Percentiles rank a stretch among this genome's conserved stretches.
Evolutionary conservation across 1,140 invertebrate species (phyloP).

Genomic region (Mizuhopecten yessoensis): DNA sequence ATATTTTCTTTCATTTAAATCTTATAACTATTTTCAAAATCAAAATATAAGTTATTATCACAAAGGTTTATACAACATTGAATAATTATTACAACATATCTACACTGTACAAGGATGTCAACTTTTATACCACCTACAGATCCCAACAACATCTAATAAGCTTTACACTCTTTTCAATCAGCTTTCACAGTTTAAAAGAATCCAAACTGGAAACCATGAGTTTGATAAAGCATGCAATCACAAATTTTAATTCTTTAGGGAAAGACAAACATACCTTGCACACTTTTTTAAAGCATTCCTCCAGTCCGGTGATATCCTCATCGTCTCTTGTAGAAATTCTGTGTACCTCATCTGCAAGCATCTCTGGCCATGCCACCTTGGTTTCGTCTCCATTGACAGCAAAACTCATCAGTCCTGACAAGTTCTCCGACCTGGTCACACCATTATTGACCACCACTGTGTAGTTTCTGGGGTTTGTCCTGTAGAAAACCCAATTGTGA

Average conservation of each 20-base stretch:
- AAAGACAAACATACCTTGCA: constrained; percentile 68
- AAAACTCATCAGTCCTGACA: constrained; percentile 69
- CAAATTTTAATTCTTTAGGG: not conserved
- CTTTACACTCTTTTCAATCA: too few species aligned
- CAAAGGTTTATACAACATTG: too few species aligned
- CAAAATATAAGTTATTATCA: too few species aligned
- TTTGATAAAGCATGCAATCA: not conserved
- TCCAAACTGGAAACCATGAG: not conserved
- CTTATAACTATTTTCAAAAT: too few species aligned
- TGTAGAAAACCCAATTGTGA: constrained; percentile 44
- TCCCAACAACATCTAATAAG: too few species aligned
- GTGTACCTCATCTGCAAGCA: constrained; percentile 67
- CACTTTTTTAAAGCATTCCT: constrained; percentile 77
- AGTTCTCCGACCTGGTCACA: constrained; percentile 76
- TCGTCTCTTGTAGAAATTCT: constrained; percentile 59
- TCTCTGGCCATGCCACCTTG: constrained; percentile 55
- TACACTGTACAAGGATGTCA: too few species aligned
- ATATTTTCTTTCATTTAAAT: too few species aligned
- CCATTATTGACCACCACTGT: constrained; percentile 76
- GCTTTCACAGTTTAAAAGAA: not conserved
- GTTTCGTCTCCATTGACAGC: constrained; percentile 56
- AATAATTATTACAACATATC: too few species aligned
- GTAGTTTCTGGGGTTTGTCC: constrained; percentile 73
- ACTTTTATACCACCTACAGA: too few species aligned
- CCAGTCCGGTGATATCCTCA: constrained; percentile 69